Evolutionary conservation across 1,140 invertebrate genomes (phyloP).

Genomic region (Tetranychus urticae): DNA sequence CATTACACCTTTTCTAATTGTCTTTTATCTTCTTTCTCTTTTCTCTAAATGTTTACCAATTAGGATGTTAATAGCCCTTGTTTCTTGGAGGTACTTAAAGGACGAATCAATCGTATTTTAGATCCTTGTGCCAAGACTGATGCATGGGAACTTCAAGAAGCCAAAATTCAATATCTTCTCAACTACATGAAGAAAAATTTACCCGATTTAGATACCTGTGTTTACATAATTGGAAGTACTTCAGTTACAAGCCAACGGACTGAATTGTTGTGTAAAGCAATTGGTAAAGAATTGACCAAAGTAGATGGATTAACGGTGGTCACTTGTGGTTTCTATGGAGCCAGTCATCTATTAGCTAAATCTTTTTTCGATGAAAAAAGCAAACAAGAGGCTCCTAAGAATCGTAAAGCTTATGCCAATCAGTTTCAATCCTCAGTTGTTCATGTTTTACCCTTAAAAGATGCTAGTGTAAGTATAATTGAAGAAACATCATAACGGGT

Average conservation of each 20-base stretch:
- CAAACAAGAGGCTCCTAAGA: neutral
- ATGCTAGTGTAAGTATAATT: slow-evolving; percentile 1
- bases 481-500: neutral
- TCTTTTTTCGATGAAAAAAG: slow-evolving; percentile 14
- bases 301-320: slow-evolving; percentile 17
- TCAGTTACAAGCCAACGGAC: slow-evolving; percentile 8
- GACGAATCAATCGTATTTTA: slow-evolving; percentile 14
- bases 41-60: neutral
- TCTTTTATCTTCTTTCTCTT: too few relatives aligned
- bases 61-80: slow-evolving; percentile 9
- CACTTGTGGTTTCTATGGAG: slow-evolving; percentile 20
- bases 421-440: slow-evolving; percentile 8
- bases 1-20: too few relatives aligned
- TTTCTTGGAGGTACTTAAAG: slow-evolving; percentile 14
- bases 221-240: slow-evolving; percentile 19
- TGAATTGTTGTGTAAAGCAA: slow-evolving; percentile 16
- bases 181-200: slow-evolving; percentile 9
- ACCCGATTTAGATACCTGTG: slow-evolving; percentile 14
- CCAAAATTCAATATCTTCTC: slow-evolving; percentile 17
- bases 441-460: slow-evolving; percentile 15
- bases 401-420: neutral
- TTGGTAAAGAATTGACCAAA: slow-evolving; percentile 19
- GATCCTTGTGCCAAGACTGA: slow-evolving; percentile 15
- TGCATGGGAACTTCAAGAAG: slow-evolving; percentile 16
- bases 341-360: slow-evolving; percentile 16